A percentile compares a stretch with the other conserved stretches of the same genome.
Conservation (phyloP, 2,888 invertebrate species). For the Caenorhabditis wallacei region DNA sequence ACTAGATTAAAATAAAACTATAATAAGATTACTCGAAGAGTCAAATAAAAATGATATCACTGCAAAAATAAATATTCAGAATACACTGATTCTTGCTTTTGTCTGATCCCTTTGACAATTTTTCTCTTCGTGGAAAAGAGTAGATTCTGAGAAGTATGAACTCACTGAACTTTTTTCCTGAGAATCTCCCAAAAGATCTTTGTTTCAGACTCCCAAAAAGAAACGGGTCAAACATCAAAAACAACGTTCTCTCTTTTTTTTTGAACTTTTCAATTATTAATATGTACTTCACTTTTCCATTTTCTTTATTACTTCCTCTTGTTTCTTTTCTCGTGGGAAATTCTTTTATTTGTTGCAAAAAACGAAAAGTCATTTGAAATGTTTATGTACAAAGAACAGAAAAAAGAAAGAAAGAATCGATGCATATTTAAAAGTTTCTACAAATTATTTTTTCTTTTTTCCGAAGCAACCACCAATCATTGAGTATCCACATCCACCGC, state of each 20-base stretch:
- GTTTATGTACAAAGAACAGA: conserved; percentile 32
- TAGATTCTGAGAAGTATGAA: neutral
- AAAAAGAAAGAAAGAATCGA: conserved; percentile 29
- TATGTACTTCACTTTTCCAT: conserved; percentile 44
- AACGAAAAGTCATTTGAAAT: conserved; percentile 15
- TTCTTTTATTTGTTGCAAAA: neutral
- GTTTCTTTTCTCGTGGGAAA: conserved; percentile 33
- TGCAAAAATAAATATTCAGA: no score
- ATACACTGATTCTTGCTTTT: no score
- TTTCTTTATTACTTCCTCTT: conserved; percentile 48
- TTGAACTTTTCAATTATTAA: conserved; percentile 50
- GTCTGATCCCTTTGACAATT: no score
- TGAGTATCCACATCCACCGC: conserved; percentile 57
- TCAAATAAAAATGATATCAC: no score
- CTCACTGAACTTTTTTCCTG: neutral
- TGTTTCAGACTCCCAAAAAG: neutral
- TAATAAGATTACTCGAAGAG: no score
- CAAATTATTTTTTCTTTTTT: conserved; percentile 60
- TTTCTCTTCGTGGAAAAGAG: no score
- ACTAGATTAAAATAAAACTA: no score
- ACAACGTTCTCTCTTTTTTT: neutral
- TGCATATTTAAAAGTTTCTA: conserved; percentile 30
- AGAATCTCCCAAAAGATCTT: neutral
- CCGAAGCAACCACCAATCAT: conserved; percentile 63
- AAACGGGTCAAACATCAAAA: conserved; percentile 13